Base-by-base conservation (phyloP, 2,113 vertebrate genomes). In the Zosterops japonicus region DNA sequence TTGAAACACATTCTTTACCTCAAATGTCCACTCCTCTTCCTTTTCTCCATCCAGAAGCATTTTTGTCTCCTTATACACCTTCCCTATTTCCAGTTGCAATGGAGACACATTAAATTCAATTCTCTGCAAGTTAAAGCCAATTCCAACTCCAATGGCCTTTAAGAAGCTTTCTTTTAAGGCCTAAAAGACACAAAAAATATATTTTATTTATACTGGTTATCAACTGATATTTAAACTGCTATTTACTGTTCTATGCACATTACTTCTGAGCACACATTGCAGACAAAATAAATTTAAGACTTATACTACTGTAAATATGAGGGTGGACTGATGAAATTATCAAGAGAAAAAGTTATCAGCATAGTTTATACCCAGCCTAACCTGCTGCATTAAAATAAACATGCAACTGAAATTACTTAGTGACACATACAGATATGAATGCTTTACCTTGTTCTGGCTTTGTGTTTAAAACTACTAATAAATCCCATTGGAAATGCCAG, bases 111-210 rank as follows among this genome's bases (percentile, higher is more conserved):
- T 98, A 97, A 99, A 99, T 97, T 99, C 99, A 95, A 98, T 98
- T 90, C 99, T 98, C 83, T 99, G 99, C 82, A 99, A 98, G 89
- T 99, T 98, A 96, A 99, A 99, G 87, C 98, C 98, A 83, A 99
- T 97, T 83, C 99, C 99, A 22, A 99, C 98, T 85, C 99, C 99
- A 64, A 99, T 95, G 59, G 99, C 99, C 96, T 99, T 99, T 96
- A 99, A 99, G 96, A 99, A 99, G 97, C 99, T 99, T 98, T 99
- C 99, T 89, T 99, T 99, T 88, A 99, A 93, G 36, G 99, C 98
- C 99, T 99, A 94, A 39, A 93, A 59, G 35, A 87, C 57, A 96
- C 7, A 97, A 49, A 47, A 90, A 20, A 87, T 7, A 6, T 28
- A 47, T 74, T 87, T 88, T 77, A 69, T 76, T 84, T 39, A 59